phyloP scores from a whole-genome alignment of 1,140 invertebrate species.

The Plodia interpunctella region DNA sequence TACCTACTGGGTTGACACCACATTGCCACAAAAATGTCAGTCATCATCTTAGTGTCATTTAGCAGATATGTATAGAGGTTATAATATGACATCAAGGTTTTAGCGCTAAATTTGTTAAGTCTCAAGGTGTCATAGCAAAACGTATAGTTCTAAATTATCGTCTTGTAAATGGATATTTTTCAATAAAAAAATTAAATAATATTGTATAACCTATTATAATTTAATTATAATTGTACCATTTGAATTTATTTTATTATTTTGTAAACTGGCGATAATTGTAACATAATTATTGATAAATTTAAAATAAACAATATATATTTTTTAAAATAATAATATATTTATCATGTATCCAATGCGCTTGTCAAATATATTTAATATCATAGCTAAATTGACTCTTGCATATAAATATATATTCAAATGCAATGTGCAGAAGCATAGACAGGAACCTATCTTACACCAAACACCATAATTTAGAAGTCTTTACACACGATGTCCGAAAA shows the following conservation, averaged over 20 bases:
- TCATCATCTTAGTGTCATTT: too few relatives aligned
- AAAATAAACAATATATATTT: neutral
- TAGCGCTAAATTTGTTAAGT: slow-evolving; percentile 5
- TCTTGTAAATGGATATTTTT: too few relatives aligned
- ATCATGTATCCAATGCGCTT: slow-evolving; percentile 33
- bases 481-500: slow-evolving; percentile 32
- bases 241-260: too few relatives aligned
- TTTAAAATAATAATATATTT: slow-evolving; percentile 1
- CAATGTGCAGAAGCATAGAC: slow-evolving; percentile 67
- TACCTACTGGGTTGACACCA: too few relatives aligned
- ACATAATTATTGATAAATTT: too few relatives aligned
- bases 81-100: too few relatives aligned
- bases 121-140: slow-evolving; percentile 18
- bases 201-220: too few relatives aligned
- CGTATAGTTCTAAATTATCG: neutral
- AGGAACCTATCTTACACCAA: slow-evolving; percentile 72
- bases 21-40: too few relatives aligned
- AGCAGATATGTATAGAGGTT: too few relatives aligned
- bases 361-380: slow-evolving; percentile 38
- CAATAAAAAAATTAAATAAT: neutral
- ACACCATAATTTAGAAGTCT: slow-evolving; percentile 65
- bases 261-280: too few relatives aligned
- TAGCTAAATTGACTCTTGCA: slow-evolving; percentile 72
- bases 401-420: slow-evolving; percentile 71
- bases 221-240: neutral